Evolutionary conservation across 2,113 vertebrate species (phyloP).

Genomic region (Rattus rattus): DNA sequence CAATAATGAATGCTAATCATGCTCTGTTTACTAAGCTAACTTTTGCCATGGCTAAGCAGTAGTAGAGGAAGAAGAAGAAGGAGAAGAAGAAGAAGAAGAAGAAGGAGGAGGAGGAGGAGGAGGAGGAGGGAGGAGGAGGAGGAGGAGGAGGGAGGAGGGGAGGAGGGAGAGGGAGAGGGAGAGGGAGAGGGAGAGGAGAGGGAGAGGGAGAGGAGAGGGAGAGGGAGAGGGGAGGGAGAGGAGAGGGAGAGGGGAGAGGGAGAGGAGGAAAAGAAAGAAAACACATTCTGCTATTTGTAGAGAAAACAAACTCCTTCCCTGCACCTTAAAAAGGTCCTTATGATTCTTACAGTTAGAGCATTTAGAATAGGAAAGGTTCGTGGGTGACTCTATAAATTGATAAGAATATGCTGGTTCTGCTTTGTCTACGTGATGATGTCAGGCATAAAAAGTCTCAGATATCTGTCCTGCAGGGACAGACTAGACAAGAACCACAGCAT

Average conservation of each 20-base stretch:
- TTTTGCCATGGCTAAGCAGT: background rate
- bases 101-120: background rate
- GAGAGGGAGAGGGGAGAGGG: too few relatives aligned
- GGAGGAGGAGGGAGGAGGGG: background rate
- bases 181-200: too few relatives aligned
- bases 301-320: background rate
- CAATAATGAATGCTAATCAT: background rate
- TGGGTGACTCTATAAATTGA: background rate
- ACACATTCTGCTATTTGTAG: background rate
- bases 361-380: background rate
- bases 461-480: background rate
- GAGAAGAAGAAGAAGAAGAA: rapidly evolving
- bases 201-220: too few relatives aligned
- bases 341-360: background rate
- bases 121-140: too few relatives aligned
- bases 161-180: too few relatives aligned
- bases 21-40: background rate
- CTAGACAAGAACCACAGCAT: background rate
- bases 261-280: background rate
- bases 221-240: too few relatives aligned
- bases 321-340: background rate
- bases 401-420: background rate
- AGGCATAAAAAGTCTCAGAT: background rate
- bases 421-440: background rate
- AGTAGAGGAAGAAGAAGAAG: background rate